Evolutionary conservation across 1,140 invertebrate species (phyloP).

Genomic region (Drosophila watanabei): DNA sequence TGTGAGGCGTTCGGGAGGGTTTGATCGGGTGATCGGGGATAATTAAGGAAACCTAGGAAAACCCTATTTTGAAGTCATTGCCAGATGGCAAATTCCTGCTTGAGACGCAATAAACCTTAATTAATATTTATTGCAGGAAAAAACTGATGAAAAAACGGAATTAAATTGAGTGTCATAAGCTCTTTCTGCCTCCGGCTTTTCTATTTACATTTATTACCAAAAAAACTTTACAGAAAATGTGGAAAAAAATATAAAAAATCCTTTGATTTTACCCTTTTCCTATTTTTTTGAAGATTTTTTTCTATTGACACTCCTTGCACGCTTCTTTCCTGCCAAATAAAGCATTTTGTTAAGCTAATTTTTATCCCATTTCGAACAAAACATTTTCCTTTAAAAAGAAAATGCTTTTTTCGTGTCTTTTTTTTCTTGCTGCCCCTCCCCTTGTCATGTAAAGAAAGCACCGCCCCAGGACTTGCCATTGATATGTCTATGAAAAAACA

Average conservation of each 20-base stretch:
- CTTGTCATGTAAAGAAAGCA: constrained; percentile 67
- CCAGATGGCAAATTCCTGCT: constrained; percentile 28
- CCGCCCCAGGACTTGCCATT: constrained; percentile 60
- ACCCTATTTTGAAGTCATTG: background rate
- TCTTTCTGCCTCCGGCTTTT: constrained; percentile 49
- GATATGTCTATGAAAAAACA: constrained; percentile 68
- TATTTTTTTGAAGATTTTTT: constrained; percentile 7
- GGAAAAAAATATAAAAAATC: constrained; percentile 28
- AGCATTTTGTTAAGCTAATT: constrained; percentile 83
- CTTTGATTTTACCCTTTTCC: constrained; percentile 22
- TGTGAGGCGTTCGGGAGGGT: constrained; percentile 66
- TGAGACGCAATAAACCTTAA: constrained; percentile 66
- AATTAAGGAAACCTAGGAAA: constrained; percentile 32
- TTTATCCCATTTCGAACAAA: constrained; percentile 81
- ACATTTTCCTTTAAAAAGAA: constrained; percentile 46
- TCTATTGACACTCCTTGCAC: constrained; percentile 62
- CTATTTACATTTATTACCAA: constrained; percentile 50
- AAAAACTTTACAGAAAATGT: background rate
- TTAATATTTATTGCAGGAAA: constrained; percentile 44
- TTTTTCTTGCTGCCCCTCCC: constrained; percentile 24
- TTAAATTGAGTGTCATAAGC: constrained; percentile 82
- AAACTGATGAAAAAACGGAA: constrained; percentile 40
- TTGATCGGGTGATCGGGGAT: constrained; percentile 65
- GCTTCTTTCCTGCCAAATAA: constrained; percentile 77
- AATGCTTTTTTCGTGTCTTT: constrained; percentile 53